Percentiles rank a stretch among this genome's conserved stretches.
Evolutionary conservation across 1,140 invertebrate genomes (phyloP).

Genomic region (Bradynema listronoti): DNA sequence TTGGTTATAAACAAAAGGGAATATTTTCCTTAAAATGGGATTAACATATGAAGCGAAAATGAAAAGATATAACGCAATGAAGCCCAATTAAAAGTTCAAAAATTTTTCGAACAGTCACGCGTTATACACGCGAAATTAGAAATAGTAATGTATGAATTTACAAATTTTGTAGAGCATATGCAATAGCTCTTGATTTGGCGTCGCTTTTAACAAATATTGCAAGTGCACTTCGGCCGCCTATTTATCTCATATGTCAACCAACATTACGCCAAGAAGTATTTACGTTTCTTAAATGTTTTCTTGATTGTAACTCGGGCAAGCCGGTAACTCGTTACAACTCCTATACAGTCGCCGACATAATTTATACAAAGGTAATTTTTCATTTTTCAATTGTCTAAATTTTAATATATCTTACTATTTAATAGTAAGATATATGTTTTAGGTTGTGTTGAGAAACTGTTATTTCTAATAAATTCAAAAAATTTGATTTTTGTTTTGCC

Average conservation of each 20-base stretch:
- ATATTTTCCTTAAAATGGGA: background rate
- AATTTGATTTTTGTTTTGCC: too few relatives aligned
- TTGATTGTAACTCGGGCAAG: slow-evolving; percentile 2
- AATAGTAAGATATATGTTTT: too few relatives aligned
- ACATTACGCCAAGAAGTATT: slow-evolving; percentile 39
- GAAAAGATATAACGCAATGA: background rate
- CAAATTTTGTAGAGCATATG: slow-evolving; percentile 37
- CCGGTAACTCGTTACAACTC: slow-evolving; percentile 2
- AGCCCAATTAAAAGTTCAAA: background rate
- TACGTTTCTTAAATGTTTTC: slow-evolving; percentile 20
- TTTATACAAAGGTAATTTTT: slow-evolving; percentile 6
- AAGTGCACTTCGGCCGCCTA: slow-evolving; percentile 47
- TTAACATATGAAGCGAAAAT: background rate
- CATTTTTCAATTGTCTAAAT: too few relatives aligned
- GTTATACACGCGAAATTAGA: background rate
- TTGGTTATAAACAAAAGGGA: too few relatives aligned
- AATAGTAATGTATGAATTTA: slow-evolving; percentile 1
- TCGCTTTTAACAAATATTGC: slow-evolving; percentile 50
- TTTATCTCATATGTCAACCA: slow-evolving; percentile 45
- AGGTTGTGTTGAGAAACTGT: too few relatives aligned
- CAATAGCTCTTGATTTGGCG: slow-evolving; percentile 43
- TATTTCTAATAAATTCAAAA: too few relatives aligned
- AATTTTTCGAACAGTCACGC: background rate
- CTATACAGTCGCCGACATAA: background rate
- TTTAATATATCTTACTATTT: too few relatives aligned